A percentile compares a stretch with the other conserved stretches of the same genome.
Evolutionary conservation across 1,140 invertebrate genomes (phyloP).

Genomic region (Delia radicum): DNA sequence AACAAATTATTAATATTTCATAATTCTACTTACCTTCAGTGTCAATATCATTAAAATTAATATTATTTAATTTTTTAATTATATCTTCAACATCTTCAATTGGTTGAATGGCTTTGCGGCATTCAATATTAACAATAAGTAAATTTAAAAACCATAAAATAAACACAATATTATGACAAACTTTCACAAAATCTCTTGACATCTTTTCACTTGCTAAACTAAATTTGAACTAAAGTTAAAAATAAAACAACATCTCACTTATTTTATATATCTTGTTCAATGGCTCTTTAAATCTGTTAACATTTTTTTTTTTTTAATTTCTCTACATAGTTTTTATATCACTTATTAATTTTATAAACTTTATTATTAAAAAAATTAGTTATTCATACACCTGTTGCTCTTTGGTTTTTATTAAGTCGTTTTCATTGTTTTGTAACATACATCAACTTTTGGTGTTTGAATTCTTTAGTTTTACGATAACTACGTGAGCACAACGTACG

Average conservation of each 20-base stretch:
- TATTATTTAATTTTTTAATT: constrained; percentile 31
- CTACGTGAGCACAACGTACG: too few relatives aligned
- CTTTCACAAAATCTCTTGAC: background rate
- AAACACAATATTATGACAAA: background rate
- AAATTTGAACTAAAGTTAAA: background rate
- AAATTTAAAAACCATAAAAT: background rate
- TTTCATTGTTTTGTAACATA: background rate
- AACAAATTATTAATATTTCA: too few relatives aligned
- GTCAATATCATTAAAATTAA: background rate
- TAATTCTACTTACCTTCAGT: constrained; percentile 2
- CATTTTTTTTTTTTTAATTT: too few relatives aligned
- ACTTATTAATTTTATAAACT: too few relatives aligned
- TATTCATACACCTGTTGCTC: background rate
- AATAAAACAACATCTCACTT: background rate
- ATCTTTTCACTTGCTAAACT: background rate
- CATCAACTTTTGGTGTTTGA: background rate
- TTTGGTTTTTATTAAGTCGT: too few relatives aligned
- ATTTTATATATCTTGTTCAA: background rate
- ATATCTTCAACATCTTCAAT: constrained; percentile 43
- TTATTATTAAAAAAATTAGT: background rate
- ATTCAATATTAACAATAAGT: constrained; percentile 29
- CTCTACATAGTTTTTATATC: too few relatives aligned
- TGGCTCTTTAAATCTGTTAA: too few relatives aligned
- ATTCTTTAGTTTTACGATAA: background rate
- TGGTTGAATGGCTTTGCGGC: constrained; percentile 36